A percentile compares a stretch with the other conserved stretches of the same genome.
Evolutionary conservation across 2,888 invertebrate genomes (phyloP).

Genomic region (Dolichomitus sp.): DNA sequence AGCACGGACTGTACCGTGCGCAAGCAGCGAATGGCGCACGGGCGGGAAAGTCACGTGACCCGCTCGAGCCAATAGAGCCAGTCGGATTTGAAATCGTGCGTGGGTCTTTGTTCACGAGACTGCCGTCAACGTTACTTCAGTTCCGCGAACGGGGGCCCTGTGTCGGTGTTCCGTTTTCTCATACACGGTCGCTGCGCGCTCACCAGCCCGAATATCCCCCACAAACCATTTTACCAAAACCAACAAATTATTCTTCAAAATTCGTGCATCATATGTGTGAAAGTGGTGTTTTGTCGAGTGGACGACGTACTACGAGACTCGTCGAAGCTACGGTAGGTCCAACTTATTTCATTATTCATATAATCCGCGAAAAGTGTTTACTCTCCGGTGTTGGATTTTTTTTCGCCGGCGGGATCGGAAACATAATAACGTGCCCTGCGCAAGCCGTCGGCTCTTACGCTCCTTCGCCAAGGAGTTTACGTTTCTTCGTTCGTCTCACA

Average conservation of each 20-base stretch:
- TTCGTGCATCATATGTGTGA: conserved; percentile 80
- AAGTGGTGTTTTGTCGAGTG: conserved; percentile 76
- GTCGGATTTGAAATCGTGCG: conserved; percentile 87
- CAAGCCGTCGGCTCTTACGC: neutral
- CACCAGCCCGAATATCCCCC: conserved; percentile 12
- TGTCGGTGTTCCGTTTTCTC: conserved; percentile 84
- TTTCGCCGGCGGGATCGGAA: neutral
- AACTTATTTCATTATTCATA: neutral
- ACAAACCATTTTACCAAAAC: neutral
- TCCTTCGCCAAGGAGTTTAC: neutral
- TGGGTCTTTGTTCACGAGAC: conserved; percentile 85
- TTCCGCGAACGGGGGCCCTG: conserved; percentile 84
- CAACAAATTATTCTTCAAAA: conserved; percentile 42
- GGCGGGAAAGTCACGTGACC: conserved; percentile 87
- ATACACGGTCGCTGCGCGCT: conserved; percentile 79
- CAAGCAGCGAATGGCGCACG: conserved; percentile 85
- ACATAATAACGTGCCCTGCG: neutral
- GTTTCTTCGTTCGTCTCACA: conserved; percentile 21
- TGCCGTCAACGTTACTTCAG: conserved; percentile 84
- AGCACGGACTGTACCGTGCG: conserved; percentile 71
- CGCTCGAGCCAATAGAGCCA: conserved; percentile 86
- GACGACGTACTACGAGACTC: conserved; percentile 77
- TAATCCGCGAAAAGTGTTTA: neutral
- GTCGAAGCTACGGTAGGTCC: conserved; percentile 80
- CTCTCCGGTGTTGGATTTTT: neutral